Conservation (phyloP, 2,113 vertebrate genomes). For the Nothocercus nigrocapillus region DNA sequence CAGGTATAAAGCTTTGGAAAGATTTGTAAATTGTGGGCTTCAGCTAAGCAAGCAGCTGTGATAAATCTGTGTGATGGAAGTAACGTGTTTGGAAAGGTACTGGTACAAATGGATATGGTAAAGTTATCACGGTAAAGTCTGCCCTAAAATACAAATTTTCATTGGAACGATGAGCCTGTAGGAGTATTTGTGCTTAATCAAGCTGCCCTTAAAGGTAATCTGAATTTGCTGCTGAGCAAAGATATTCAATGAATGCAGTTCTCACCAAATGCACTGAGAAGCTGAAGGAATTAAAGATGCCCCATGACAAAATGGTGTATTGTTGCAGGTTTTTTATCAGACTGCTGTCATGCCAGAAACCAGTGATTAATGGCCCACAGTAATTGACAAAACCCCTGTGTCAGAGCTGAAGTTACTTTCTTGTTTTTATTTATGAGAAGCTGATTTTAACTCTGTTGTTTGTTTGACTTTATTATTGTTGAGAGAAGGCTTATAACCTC, state of each 20-base stretch:
- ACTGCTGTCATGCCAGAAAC: not conserved
- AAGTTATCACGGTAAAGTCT: not conserved
- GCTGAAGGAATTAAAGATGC: not conserved
- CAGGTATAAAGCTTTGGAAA: not conserved
- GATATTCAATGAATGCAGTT: not conserved
- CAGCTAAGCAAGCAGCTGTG: not conserved
- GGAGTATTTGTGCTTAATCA: not conserved
- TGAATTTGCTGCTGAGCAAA: not conserved
- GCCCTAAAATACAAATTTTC: not conserved
- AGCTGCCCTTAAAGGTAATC: not conserved
- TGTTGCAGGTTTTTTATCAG: not conserved
- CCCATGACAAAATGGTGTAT: not conserved
- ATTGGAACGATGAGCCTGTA: not conserved
- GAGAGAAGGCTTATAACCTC: not conserved
- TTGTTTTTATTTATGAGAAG: not conserved
- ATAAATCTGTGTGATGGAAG: not conserved
- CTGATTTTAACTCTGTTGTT: not conserved
- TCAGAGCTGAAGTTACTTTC: not conserved
- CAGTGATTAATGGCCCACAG: not conserved
- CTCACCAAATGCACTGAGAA: not conserved
- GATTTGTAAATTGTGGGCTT: not conserved
- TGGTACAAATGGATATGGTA: not conserved
- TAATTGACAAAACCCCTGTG: constrained; percentile 26
- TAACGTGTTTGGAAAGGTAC: fast-evolving
- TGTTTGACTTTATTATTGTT: not conserved